Evolutionary conservation across 2,797 vertebrate species (phyloP), one percentile per base, ranked within the genome.

Genomic region (Sebastes jordani): DNA sequence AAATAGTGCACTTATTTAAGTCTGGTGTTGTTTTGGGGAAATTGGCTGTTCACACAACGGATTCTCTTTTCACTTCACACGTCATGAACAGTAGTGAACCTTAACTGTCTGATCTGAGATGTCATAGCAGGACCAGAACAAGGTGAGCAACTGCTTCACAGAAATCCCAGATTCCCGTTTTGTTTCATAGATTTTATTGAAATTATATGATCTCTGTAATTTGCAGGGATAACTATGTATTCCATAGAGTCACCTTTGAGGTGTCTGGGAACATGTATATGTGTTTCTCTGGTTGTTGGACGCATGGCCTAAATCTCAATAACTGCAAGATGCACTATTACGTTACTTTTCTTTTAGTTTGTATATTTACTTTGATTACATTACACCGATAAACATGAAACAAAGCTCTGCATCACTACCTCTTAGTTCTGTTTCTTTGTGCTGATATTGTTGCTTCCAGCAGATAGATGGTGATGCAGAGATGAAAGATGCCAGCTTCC

Each of bases 401-500:
- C 54, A 4, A 2, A 49, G 22, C 16, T 25, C 30, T 68, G 20
- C n/a, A 23, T 32, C 30, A 27, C 38, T n/a, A 2, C 2, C 0
- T 68, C 13, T 14, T 66, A 0, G 64, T 32, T n/a, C 11, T 75
- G 6, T 65, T 67, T 67, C 36, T 27, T 46, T 11, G 0, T 69
- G 5, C 22, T 56, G 13, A 55, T 46, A 4, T 58, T 63, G 14
- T 25, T 89, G 30, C 27, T 68, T 69, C 71, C 59, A 60, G 30
- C 80, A 94, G 94, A 88, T 73, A 20, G 84, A 90, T 6, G 68
- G 59, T 23, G 87, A 90, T n/a, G 73, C 64, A 56, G 90, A 87
- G 10, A 70, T 87, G 34, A 91, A 72, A 54, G 92, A 93, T 20
- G 86, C 82, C n/a, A 95, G 91, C 78, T 90, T 94, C 70, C 87